Conservation (phyloP, 1,140 invertebrate species). For the Daktulosphaira vitifoliae region DNA sequence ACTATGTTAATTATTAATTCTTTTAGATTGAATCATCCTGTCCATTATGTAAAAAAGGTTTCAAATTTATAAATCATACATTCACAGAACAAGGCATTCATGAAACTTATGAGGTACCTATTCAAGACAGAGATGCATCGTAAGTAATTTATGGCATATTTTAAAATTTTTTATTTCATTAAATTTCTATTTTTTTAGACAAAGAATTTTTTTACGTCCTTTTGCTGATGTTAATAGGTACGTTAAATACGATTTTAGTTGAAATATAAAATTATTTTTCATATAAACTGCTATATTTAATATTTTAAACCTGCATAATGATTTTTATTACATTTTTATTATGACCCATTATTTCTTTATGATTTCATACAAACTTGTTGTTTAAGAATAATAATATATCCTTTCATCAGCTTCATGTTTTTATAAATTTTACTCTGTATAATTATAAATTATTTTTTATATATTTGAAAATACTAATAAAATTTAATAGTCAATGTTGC, state of each 20-base stretch:
- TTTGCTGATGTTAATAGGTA: neutral
- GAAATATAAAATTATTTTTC: too few relatives aligned
- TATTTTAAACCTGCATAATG: too few relatives aligned
- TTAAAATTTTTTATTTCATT: neutral
- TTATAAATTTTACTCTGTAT: too few relatives aligned
- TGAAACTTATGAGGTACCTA: neutral
- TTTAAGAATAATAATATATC: too few relatives aligned
- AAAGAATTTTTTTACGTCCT: neutral
- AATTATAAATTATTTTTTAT: neutral
- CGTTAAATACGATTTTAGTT: too few relatives aligned
- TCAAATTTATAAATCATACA: neutral
- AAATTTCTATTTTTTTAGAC: neutral
- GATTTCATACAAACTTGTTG: too few relatives aligned
- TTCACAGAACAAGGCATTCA: neutral
- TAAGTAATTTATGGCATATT: constrained; percentile 9
- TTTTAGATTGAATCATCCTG: constrained; percentile 8
- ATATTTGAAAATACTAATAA: neutral
- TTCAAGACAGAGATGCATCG: neutral
- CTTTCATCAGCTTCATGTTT: too few relatives aligned
- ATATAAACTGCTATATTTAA: too few relatives aligned
- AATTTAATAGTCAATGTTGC: too few relatives aligned
- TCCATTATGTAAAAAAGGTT: constrained; percentile 5
- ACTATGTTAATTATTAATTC: neutral
- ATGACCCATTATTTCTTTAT: too few relatives aligned
- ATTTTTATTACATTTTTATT: too few relatives aligned